Evolutionary conservation across 2,888 invertebrate genomes (phyloP), one percentile per base, ranked within the genome.

Genomic region (Brachylomia viminalis): DNA sequence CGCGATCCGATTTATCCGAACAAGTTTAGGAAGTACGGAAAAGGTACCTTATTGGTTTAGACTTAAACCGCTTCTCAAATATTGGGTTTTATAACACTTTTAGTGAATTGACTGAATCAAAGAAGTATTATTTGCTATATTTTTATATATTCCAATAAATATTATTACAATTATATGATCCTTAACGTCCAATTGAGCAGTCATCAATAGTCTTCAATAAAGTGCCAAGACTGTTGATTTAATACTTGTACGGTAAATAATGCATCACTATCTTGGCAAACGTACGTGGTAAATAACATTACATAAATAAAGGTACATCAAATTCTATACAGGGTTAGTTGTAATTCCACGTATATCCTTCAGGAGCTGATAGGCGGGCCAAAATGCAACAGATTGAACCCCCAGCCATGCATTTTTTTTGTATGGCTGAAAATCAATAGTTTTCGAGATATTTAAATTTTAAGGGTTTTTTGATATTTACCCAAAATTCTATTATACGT

Each of bases 1-100:
- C 8, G 45, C 67, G 73, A 74, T 85, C 72, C 62, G 77, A 83
- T 85, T 87, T 77, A 78, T 76, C 70, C 66, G 69, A 70, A 45
- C 42, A 79, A 80, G 66, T 71, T 79, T 38, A n/a, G 47, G 30
- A 77, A 75, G 49, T 78, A 78, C n/a, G 27, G 56, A 71, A 67
- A 85, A 77, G 68, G 65, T 64, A 75, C 62, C 68, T 81, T 67
- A 75, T 75, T 76, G 38, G 54, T 77, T 76, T 38, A 58, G 66
- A 73, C 61, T 81, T 74, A 69, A 77, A 76, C 77, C 69, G 81
- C 54, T 64, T 68, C 7, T 68, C 7, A 52, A 75, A 84, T 66
- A 72, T 75, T 72, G 38, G 15, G 11, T 79, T 73, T 67, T 33
- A 42, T 38, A 49, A 20, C n/a, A 77, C 20, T 49, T 49, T 56